phyloP scores from a whole-genome alignment of 2,797 vertebrate species.

The Acipenser oxyrinchus region DNA sequence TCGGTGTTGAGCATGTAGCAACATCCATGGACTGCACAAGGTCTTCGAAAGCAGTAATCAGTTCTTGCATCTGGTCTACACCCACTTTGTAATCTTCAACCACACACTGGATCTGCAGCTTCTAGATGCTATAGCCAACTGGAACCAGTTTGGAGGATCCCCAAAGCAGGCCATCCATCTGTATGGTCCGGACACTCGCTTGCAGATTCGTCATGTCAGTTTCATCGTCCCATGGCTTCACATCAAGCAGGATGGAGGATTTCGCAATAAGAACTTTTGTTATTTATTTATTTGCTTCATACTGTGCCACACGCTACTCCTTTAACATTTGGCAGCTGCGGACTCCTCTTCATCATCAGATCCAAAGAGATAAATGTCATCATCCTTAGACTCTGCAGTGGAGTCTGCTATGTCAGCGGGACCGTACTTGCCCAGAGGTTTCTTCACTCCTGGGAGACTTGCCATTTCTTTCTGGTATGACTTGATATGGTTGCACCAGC shows the following conservation, averaged over 20 bases:
- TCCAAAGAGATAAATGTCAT: conserved; percentile 92
- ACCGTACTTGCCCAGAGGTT: conserved; percentile 83
- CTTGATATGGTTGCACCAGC: conserved; percentile 95
- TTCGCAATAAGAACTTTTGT: conserved; percentile 94
- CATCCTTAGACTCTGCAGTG: conserved; percentile 51
- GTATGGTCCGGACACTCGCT: conserved; percentile 81
- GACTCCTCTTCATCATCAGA: conserved; percentile 95
- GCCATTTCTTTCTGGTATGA: conserved; percentile 80
- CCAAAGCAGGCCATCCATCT: conserved; percentile 88
- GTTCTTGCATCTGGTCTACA: conserved; percentile 87
- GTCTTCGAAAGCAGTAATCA: conserved; percentile 88
- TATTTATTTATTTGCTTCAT: conserved; percentile 88
- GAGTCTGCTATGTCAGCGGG: conserved; percentile 77
- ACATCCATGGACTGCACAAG: conserved; percentile 95
- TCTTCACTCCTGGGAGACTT: conserved; percentile 89
- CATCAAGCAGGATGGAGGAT: conserved; percentile 83
- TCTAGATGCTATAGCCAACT: conserved; percentile 93
- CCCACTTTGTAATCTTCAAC: conserved; percentile 98
- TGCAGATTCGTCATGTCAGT: conserved; percentile 91
- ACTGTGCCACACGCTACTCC: conserved; percentile 84
- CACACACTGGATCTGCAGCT: conserved; percentile 90
- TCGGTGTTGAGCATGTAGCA: conserved; percentile 35
- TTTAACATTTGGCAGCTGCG: conserved; percentile 71
- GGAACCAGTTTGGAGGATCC: conserved; percentile 91
- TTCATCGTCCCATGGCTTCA: conserved; percentile 93